phyloP scores from a whole-genome alignment of 2,113 vertebrate genomes.

The Ifrita kowaldi region DNA sequence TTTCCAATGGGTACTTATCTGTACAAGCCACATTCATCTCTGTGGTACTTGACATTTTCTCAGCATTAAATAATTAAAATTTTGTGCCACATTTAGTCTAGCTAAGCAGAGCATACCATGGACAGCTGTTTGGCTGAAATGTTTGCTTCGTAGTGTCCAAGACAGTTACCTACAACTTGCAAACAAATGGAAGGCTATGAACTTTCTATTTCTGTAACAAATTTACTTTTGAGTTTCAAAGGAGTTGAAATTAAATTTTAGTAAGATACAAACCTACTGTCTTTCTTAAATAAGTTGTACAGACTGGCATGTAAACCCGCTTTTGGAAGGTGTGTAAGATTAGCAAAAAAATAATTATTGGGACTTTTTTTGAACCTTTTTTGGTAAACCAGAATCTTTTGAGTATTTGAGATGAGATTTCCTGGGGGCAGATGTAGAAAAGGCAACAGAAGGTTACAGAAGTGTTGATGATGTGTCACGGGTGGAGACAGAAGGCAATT shows the following conservation, averaged over 20 bases:
- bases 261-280: not conserved
- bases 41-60: conserved; percentile 4
- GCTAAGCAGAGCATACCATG: not conserved
- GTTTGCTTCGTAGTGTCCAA: not conserved
- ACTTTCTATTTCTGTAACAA: not conserved
- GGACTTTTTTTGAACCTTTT: not conserved
- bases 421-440: not conserved
- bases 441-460: not conserved
- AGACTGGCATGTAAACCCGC: not conserved
- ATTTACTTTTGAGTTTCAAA: not conserved
- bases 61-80: conserved; percentile 31
- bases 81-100: not conserved
- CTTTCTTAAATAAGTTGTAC: not conserved
- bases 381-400: not conserved
- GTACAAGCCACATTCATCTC: not conserved
- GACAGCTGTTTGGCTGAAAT: not conserved
- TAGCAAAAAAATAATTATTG: not conserved
- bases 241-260: not conserved
- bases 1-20: not conserved
- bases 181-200: not conserved
- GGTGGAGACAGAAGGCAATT: not conserved
- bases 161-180: not conserved
- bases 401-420: not conserved
- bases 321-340: not conserved
- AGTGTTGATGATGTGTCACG: not conserved